Conservation (phyloP, 2,888 invertebrate species). For the Agrotis clavis region DNA sequence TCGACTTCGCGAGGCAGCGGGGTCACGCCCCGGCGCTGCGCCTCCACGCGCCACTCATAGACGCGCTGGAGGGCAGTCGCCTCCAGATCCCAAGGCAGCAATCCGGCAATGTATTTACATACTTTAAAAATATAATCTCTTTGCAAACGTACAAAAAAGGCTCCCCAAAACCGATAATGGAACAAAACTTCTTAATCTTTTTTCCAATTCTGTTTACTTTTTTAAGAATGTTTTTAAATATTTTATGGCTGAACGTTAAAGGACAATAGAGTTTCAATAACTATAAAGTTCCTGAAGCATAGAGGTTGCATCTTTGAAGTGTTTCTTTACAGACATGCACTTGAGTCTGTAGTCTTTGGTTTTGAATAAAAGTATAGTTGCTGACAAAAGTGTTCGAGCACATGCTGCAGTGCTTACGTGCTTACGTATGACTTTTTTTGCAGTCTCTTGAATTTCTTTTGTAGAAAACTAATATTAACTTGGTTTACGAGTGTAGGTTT, state of each 20-base stretch:
- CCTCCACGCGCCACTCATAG: too few species aligned
- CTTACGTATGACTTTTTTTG: background rate
- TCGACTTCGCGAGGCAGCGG: too few species aligned
- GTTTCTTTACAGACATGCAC: slow-evolving; percentile 41
- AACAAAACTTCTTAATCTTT: slow-evolving; percentile 24
- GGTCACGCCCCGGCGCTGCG: too few species aligned
- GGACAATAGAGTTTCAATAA: slow-evolving; percentile 53
- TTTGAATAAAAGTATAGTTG: slow-evolving; percentile 41
- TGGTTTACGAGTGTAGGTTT: background rate
- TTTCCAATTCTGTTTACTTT: slow-evolving; percentile 24
- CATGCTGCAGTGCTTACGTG: too few species aligned
- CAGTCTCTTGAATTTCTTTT: background rate
- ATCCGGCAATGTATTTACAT: too few species aligned
- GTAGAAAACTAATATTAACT: background rate
- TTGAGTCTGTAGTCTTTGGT: slow-evolving; percentile 46
- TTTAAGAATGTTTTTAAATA: slow-evolving; percentile 50
- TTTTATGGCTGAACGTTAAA: slow-evolving; percentile 48
- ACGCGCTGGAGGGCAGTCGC: too few species aligned
- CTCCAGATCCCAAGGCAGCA: too few species aligned
- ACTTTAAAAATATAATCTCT: slow-evolving; percentile 45
- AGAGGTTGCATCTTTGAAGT: slow-evolving; percentile 40
- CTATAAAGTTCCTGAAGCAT: slow-evolving; percentile 59
- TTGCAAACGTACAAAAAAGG: slow-evolving; percentile 58
- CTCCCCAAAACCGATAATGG: slow-evolving; percentile 39
- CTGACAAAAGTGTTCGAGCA: slow-evolving; percentile 27